A percentile compares a stretch with the other conserved stretches of the same genome.
Evolutionary conservation across 2,888 invertebrate genomes (phyloP).

Genomic region (Iselma pallidipennis): DNA sequence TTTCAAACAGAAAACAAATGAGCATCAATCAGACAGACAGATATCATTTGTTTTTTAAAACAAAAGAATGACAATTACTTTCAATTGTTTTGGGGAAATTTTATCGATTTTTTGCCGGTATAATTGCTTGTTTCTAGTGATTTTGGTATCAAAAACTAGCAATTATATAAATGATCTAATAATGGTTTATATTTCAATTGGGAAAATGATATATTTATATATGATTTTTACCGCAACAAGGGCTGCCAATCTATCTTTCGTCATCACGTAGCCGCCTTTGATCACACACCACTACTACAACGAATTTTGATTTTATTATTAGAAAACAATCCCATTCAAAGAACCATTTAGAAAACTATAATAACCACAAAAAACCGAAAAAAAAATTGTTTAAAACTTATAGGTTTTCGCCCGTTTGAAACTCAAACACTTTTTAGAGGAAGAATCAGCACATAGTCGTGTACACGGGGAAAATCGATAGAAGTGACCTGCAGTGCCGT

Average conservation of each 20-base stretch:
- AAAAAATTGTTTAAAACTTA: background rate
- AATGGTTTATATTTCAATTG: background rate
- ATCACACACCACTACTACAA: slow-evolving; percentile 71
- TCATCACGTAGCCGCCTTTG: slow-evolving; percentile 70
- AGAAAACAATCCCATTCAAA: slow-evolving; percentile 58
- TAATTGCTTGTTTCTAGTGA: too few relatives aligned
- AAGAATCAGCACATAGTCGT: slow-evolving; percentile 50
- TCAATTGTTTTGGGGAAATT: too few relatives aligned
- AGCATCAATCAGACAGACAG: background rate
- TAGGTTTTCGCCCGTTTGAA: background rate
- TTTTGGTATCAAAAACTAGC: too few relatives aligned
- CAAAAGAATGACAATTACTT: background rate
- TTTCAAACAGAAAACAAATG: background rate
- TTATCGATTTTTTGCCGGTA: too few relatives aligned
- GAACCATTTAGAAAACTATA: slow-evolving; percentile 4
- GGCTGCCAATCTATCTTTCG: slow-evolving; percentile 97
- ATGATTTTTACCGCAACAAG: slow-evolving; percentile 78
- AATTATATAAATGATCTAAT: too few relatives aligned
- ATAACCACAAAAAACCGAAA: background rate
- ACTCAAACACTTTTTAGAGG: slow-evolving; percentile 57
- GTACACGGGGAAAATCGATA: slow-evolving; percentile 77
- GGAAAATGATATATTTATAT: slow-evolving; percentile 1
- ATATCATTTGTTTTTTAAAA: background rate
- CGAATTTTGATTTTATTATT: slow-evolving; percentile 70
- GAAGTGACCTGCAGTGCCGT: slow-evolving; percentile 69